Evolutionary conservation across 2,888 invertebrate genomes (phyloP).

Genomic region (Drosophila setosimentum): DNA sequence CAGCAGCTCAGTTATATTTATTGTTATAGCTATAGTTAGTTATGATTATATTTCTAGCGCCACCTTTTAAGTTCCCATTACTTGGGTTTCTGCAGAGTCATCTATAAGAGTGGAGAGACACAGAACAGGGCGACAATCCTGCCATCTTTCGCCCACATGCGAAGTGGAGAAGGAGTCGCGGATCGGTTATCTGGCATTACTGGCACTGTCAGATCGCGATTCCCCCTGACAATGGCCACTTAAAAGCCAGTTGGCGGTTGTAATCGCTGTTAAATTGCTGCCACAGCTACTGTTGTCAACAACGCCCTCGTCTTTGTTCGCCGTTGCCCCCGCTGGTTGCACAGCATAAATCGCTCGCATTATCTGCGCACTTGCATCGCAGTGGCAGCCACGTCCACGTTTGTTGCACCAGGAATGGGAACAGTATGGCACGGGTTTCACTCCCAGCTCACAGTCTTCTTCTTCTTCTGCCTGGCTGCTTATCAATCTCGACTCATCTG

Average conservation of each 20-base stretch:
- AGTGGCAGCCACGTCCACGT: constrained; percentile 4
- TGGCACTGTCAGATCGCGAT: constrained; percentile 59
- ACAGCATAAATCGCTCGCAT: constrained; percentile 73
- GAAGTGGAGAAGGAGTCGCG: constrained; percentile 41
- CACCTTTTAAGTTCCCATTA: constrained; percentile 17
- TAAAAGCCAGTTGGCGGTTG: constrained; percentile 78
- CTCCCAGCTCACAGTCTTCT: background rate
- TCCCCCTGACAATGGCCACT: constrained; percentile 76
- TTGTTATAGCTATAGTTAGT: background rate
- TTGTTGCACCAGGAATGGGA: constrained; percentile 16
- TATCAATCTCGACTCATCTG: constrained; percentile 79
- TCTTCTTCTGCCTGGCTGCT: constrained; percentile 49
- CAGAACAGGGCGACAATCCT: constrained; percentile 32
- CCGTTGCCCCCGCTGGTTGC: constrained; percentile 50
- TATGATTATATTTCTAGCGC: constrained; percentile 34
- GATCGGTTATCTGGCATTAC: constrained; percentile 50
- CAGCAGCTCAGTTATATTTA: background rate
- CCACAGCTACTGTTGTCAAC: constrained; percentile 59
- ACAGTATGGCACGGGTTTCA: constrained; percentile 26
- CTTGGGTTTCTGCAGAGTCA: background rate
- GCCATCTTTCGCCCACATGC: constrained; percentile 65
- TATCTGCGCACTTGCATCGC: constrained; percentile 76
- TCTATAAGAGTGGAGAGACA: background rate
- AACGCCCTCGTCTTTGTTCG: constrained; percentile 11
- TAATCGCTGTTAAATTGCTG: constrained; percentile 81